Conservation (phyloP, 2,888 invertebrate genomes). For the Drosophila diplacantha region DNA sequence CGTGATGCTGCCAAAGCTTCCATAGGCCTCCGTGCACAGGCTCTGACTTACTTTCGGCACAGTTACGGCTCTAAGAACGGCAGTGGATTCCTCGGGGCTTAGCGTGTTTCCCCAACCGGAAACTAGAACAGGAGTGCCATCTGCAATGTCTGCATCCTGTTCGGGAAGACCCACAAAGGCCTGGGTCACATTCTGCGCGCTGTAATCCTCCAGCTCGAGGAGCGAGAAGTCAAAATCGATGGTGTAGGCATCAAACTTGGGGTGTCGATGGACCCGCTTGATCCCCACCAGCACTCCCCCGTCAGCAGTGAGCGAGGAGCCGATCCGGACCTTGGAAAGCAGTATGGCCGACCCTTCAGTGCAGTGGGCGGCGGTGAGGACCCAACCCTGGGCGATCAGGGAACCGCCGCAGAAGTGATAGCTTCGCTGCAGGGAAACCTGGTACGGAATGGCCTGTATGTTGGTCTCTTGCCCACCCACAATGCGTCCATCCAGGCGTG, state of each 20-base stretch:
- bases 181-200: slow-evolving; percentile 47
- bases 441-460: slow-evolving; percentile 77
- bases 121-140: slow-evolving; percentile 64
- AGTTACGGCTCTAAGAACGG: slow-evolving; percentile 57
- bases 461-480: slow-evolving; percentile 76
- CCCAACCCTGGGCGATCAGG: slow-evolving; percentile 73
- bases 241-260: slow-evolving; percentile 72
- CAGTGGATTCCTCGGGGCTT: slow-evolving; percentile 46
- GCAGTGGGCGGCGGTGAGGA: slow-evolving; percentile 79
- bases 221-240: slow-evolving; percentile 78
- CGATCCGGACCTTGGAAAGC: slow-evolving; percentile 72
- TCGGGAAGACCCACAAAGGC: slow-evolving; percentile 60
- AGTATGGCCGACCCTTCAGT: slow-evolving; percentile 48
- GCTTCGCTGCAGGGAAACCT: slow-evolving; percentile 76
- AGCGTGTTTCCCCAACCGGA: slow-evolving; percentile 76
- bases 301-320: slow-evolving; percentile 69
- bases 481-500: slow-evolving; percentile 67
- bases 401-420: slow-evolving; percentile 78
- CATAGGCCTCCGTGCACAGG: slow-evolving; percentile 61
- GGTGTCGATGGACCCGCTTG: slow-evolving; percentile 70
- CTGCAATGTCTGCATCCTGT: slow-evolving; percentile 56
- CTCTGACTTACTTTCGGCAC: slow-evolving; percentile 70
- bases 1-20: slow-evolving; percentile 59
- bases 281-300: slow-evolving; percentile 76
- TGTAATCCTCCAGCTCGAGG: slow-evolving; percentile 68